Evolutionary conservation across 2,113 vertebrate genomes (phyloP).

Genomic region (Narcine bancroftii): DNA sequence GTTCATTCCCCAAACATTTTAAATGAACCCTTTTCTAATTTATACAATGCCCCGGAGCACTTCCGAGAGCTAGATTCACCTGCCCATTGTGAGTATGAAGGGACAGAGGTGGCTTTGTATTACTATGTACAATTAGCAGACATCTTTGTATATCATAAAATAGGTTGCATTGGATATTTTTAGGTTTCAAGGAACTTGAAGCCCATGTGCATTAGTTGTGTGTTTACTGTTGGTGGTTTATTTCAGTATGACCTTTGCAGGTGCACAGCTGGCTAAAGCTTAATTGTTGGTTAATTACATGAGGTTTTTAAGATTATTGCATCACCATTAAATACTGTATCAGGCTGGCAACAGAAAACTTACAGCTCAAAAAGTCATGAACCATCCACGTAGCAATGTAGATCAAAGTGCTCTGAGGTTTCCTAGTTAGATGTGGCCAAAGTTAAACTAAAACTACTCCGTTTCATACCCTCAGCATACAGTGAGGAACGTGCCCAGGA

Average conservation of each 20-base stretch:
- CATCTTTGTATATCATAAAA: not conserved
- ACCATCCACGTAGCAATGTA: not conserved
- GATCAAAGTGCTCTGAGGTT: too few relatives aligned
- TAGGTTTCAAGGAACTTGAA: not conserved
- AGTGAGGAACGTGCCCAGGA: not conserved
- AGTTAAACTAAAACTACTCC: not conserved
- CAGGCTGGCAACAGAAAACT: not conserved
- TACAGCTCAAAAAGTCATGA: not conserved
- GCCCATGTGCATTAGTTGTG: not conserved
- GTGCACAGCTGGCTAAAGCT: not conserved
- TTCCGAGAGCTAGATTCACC: not conserved
- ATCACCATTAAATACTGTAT: not conserved
- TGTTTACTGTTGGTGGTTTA: not conserved
- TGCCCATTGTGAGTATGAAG: not conserved
- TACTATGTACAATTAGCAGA: not conserved
- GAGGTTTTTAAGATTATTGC: not conserved
- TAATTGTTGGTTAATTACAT: not conserved
- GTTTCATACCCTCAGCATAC: not conserved
- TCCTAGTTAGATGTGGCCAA: too few relatives aligned
- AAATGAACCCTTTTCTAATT: not conserved
- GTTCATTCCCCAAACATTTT: not conserved
- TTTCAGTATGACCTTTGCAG: not conserved
- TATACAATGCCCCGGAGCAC: not conserved
- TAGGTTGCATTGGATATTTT: not conserved
- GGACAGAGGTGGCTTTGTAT: not conserved